A percentile compares a stretch with the other conserved stretches of the same genome.
These are phyloP conservation scores for Hyposoter didymator DNA, from an alignment of 2,888 invertebrate genomes.

Conservation along the genomic window DNA sequence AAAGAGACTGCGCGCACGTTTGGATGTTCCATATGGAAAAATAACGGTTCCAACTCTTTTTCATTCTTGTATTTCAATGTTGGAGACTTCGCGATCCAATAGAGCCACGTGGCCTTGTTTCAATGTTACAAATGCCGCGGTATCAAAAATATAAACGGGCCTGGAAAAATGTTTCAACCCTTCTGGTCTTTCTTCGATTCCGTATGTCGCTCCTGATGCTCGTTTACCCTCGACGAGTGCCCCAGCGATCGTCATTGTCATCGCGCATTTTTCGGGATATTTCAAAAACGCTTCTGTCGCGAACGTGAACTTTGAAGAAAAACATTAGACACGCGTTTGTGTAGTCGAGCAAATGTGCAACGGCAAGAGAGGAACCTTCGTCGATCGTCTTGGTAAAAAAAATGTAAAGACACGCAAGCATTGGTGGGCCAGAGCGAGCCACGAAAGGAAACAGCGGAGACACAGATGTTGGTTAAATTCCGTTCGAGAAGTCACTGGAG, in stretches of 20 bases:
- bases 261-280: slow-evolving; percentile 44
- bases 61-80: background rate
- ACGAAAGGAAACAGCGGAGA: slow-evolving; percentile 79
- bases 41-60: slow-evolving; percentile 21
- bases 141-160: slow-evolving; percentile 23
- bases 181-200: slow-evolving; percentile 66
- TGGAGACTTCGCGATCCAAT: slow-evolving; percentile 35
- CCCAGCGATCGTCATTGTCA: slow-evolving; percentile 21
- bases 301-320: slow-evolving; percentile 1
- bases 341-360: background rate
- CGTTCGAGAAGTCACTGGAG: slow-evolving; percentile 83
- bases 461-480: slow-evolving; percentile 83
- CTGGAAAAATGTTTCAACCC: slow-evolving; percentile 24
- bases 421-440: slow-evolving; percentile 29
- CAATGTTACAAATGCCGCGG: slow-evolving; percentile 18
- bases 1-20: background rate
- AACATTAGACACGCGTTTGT: slow-evolving; percentile 22
- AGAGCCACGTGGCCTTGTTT: slow-evolving; percentile 50
- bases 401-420: slow-evolving; percentile 1
- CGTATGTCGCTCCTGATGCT: slow-evolving; percentile 79
- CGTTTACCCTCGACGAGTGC: slow-evolving; percentile 80
- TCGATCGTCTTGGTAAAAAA: slow-evolving; percentile 18
- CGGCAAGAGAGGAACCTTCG: slow-evolving; percentile 1
- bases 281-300: slow-evolving; percentile 32
- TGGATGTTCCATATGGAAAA: background rate